Percentiles rank a stretch among this genome's conserved stretches.
phyloP scores from a whole-genome alignment of 2,113 vertebrate species.

The Triplophysa siluroides region DNA sequence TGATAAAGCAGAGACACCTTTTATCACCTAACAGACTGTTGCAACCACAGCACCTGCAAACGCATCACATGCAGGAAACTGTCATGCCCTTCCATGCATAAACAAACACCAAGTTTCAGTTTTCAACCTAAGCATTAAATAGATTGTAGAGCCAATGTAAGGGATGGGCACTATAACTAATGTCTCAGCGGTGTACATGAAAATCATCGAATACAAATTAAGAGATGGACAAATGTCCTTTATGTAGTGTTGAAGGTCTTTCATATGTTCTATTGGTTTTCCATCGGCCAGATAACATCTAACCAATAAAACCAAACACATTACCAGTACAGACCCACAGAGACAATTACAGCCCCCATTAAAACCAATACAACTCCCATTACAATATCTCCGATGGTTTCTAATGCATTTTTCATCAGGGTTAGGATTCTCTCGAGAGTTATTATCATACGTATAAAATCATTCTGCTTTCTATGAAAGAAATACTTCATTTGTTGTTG shows the following conservation, averaged over 20 bases:
- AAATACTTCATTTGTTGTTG: neutral
- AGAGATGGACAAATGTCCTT: neutral
- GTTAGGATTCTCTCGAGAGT: no score
- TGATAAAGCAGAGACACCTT: neutral
- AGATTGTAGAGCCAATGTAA: neutral
- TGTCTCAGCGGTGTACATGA: neutral
- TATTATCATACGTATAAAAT: neutral
- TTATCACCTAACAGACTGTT: neutral
- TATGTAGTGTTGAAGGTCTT: no score
- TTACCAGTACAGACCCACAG: no score
- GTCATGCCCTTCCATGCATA: neutral
- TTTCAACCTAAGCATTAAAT: neutral
- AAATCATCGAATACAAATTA: neutral
- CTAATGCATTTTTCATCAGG: no score
- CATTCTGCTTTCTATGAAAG: neutral
- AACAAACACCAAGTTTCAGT: neutral
- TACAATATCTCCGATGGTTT: no score
- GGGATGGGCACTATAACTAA: neutral
- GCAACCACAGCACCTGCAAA: conserved; percentile 16
- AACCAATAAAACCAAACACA: no score
- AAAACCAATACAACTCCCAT: no score
- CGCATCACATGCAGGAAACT: neutral
- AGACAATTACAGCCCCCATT: no score
- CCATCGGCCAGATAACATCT: no score
- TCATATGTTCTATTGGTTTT: no score